These are phyloP conservation scores for Malacoctenus gilli DNA, from an alignment of 2,797 vertebrate species.

Conservation along the genomic window DNA sequence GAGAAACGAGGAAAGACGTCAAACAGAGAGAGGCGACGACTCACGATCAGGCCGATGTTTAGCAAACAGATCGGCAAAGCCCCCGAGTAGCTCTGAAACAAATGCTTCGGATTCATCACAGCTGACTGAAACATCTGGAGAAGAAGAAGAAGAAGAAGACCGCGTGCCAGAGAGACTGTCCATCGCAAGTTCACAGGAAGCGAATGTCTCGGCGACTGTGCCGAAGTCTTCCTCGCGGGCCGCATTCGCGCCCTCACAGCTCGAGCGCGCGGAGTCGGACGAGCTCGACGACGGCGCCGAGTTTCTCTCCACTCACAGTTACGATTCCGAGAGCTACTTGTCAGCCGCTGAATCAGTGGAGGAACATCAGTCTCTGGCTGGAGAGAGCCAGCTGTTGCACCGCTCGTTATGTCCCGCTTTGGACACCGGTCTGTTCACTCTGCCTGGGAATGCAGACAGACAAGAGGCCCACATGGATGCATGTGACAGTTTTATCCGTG, in stretches of 20 bases:
- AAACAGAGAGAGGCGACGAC: constrained; percentile 8
- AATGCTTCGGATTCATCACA: constrained; percentile 21
- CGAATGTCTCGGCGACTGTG: not conserved
- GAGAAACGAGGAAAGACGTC: constrained; percentile 11
- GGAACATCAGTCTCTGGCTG: constrained; percentile 25
- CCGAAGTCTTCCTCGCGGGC: constrained; percentile 3
- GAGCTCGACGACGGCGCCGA: constrained; percentile 44
- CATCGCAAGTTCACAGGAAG: not conserved
- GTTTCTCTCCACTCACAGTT: constrained; percentile 53
- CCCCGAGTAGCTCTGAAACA: not conserved
- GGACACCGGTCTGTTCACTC: constrained; percentile 1
- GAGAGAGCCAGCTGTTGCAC: constrained; percentile 13
- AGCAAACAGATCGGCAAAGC: constrained; percentile 4
- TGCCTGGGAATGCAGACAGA: not conserved
- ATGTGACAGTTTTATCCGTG: not conserved
- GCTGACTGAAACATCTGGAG: not conserved
- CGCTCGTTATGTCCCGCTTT: constrained; percentile 10
- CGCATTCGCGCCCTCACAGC: not conserved
- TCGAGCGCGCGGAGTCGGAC: constrained; percentile 41
- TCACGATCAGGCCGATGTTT: constrained; percentile 9
- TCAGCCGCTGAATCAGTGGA: constrained; percentile 62
- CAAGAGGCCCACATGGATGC: constrained; percentile 2
- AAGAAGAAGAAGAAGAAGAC: constrained; percentile 14
- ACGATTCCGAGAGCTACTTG: constrained; percentile 66
- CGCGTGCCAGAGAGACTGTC: not conserved